Evolutionary conservation across 2,888 invertebrate genomes (phyloP).

Genomic region (Polyploca ridens): DNA sequence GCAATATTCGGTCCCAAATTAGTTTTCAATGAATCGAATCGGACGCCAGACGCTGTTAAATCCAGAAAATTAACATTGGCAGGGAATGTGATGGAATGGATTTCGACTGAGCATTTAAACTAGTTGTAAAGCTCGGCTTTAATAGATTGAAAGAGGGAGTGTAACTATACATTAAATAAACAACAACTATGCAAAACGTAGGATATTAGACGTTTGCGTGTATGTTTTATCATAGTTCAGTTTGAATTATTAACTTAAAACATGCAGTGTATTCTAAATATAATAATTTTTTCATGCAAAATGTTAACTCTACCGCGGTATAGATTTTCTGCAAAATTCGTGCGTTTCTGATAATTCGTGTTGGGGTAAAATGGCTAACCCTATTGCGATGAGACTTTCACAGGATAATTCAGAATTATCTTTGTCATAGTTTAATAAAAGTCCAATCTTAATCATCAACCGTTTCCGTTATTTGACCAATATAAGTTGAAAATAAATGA

Average conservation of each 20-base stretch:
- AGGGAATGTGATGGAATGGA: conserved; percentile 6
- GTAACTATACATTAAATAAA: not conserved
- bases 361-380: too few species aligned
- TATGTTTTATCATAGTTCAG: not conserved
- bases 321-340: too few species aligned
- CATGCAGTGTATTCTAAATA: not conserved
- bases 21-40: not conserved
- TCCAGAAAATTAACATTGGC: not conserved
- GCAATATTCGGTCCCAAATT: not conserved
- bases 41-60: not conserved
- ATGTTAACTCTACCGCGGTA: not conserved
- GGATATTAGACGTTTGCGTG: not conserved
- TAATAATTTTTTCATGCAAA: not conserved
- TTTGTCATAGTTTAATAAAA: too few species aligned
- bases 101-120: not conserved
- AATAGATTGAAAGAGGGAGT: not conserved
- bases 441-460: too few species aligned
- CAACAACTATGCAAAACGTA: not conserved
- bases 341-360: too few species aligned
- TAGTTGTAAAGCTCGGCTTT: not conserved
- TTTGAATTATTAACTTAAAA: not conserved
- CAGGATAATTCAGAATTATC: too few species aligned
- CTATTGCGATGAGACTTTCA: too few species aligned
- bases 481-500: too few species aligned
- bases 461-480: too few species aligned